phyloP scores from a whole-genome alignment of 2,888 invertebrate species.

The Dromius quadrimaculatus region DNA sequence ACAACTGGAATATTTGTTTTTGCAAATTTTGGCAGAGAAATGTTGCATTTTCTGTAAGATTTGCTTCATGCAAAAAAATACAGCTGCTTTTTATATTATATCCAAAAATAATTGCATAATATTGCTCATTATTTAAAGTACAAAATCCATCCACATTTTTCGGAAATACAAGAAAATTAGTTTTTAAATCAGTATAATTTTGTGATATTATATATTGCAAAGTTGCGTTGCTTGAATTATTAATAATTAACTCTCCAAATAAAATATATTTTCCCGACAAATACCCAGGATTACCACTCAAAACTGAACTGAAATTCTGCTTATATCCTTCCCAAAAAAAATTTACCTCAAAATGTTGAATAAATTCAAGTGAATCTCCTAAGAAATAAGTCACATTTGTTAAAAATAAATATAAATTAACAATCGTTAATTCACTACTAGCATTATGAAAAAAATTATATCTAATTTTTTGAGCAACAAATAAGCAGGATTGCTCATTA shows the following conservation, averaged over 20 bases:
- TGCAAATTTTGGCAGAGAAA: slow-evolving; percentile 57
- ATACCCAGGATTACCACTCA: slow-evolving; percentile 86
- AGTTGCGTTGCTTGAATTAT: slow-evolving; percentile 41
- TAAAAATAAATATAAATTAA: slow-evolving; percentile 61
- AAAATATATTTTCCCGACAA: slow-evolving; percentile 74
- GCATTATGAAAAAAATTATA: slow-evolving; percentile 66
- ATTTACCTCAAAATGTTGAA: slow-evolving; percentile 61
- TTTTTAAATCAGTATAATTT: slow-evolving; percentile 56
- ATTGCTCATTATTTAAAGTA: slow-evolving; percentile 61
- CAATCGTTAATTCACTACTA: slow-evolving; percentile 63
- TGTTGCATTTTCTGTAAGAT: slow-evolving; percentile 54
- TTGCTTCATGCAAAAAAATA: slow-evolving; percentile 58
- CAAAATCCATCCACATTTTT: slow-evolving; percentile 67
- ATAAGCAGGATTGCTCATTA: slow-evolving; percentile 59
- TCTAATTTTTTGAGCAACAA: slow-evolving; percentile 61
- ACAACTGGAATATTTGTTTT: slow-evolving; percentile 59
- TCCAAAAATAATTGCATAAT: slow-evolving; percentile 68
- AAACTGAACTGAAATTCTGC: slow-evolving; percentile 59
- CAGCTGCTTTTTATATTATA: slow-evolving; percentile 68
- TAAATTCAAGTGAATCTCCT: slow-evolving; percentile 53
- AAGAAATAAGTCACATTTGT: slow-evolving; percentile 56
- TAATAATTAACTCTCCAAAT: slow-evolving; percentile 50
- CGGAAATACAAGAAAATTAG: slow-evolving; percentile 64
- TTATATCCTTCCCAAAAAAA: slow-evolving; percentile 61
- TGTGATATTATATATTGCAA: slow-evolving; percentile 55